phyloP scores from a whole-genome alignment of 2,113 vertebrate species.

The Epinephelus fuscoguttatus region DNA sequence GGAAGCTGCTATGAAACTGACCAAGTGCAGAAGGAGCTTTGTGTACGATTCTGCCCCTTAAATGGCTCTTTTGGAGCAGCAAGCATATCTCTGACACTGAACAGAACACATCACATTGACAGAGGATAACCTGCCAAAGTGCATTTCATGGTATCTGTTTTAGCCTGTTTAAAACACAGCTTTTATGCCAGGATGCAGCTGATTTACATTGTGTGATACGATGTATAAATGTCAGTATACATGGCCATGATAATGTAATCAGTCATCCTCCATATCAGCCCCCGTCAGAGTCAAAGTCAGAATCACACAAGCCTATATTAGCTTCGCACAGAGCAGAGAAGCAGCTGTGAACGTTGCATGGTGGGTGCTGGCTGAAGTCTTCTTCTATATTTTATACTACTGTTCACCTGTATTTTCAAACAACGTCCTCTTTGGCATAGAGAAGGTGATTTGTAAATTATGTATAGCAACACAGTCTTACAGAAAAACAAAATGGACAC shows the following conservation, averaged over 20 bases:
- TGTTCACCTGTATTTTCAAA: background rate
- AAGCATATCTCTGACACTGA: slow-evolving; percentile 9
- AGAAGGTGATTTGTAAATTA: background rate
- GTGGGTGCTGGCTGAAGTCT: background rate
- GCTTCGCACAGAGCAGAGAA: background rate
- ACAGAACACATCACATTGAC: slow-evolving; percentile 36
- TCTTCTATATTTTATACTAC: background rate
- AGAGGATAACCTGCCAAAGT: background rate
- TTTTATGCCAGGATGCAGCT: background rate
- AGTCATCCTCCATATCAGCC: background rate
- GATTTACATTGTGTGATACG: slow-evolving; percentile 17
- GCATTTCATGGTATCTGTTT: background rate
- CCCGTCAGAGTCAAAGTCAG: background rate
- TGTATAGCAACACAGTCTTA: too few species aligned
- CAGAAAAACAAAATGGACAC: too few species aligned
- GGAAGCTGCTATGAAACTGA: background rate
- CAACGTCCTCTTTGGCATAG: too few species aligned
- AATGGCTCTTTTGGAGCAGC: background rate
- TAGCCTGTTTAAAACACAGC: background rate
- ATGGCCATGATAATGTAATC: background rate
- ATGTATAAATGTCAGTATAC: background rate
- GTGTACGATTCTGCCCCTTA: background rate
- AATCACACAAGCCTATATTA: slow-evolving; percentile 6
- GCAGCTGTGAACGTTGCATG: background rate
- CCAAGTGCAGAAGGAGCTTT: background rate